Evolutionary conservation across 2,113 vertebrate species (phyloP), one percentile per base, ranked within the genome.

Genomic region (Aleadryas rufinucha): DNA sequence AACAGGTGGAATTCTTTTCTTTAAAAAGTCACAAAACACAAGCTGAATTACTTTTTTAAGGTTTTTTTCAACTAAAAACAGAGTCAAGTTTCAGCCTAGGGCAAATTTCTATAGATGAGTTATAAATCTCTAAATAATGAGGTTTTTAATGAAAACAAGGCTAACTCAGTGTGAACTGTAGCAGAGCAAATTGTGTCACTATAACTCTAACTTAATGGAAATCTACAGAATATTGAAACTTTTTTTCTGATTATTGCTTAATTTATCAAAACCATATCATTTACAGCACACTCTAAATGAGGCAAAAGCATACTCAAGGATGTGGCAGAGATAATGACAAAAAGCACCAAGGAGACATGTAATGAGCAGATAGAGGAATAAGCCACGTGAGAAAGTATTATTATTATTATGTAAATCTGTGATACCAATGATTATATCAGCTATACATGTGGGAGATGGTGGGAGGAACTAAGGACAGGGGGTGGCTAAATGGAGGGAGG

Each of bases 71-170:
- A 68, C 69, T 93, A 50, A 95, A 84, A 95, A 52, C 54, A 60
- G 47, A 83, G 84, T 69, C 85, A 64, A 90, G 93, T 89, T 87
- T 75, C 69, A 93, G 89, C 88, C 94, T 50, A 76, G 69, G 92
- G 83, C 79, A 93, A 86, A 96, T 97, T 96, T 97, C 94, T 95
- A n/a, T 56, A 70, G 74, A 95, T 86, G 94, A 95, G 78, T 96
- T 96, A 97, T 97, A 97, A 96, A 97, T 98, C 96, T 97, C 94
- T 95, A 92, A 98, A 97, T 97, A 98, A 98, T 97, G 95, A 98
- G 96, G 41, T 93, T 97, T 98, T 97, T 98, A 97, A 98, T 97
- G 96, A 97, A 98, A 98, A 89, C 78, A 94, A 87, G 72, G 31
- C 92, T 95, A 97, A 94, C 92, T 95, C 96, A 94, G 89, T 96